phyloP scores from a whole-genome alignment of 2,113 vertebrate genomes.

The Bostrychus sinensis region DNA sequence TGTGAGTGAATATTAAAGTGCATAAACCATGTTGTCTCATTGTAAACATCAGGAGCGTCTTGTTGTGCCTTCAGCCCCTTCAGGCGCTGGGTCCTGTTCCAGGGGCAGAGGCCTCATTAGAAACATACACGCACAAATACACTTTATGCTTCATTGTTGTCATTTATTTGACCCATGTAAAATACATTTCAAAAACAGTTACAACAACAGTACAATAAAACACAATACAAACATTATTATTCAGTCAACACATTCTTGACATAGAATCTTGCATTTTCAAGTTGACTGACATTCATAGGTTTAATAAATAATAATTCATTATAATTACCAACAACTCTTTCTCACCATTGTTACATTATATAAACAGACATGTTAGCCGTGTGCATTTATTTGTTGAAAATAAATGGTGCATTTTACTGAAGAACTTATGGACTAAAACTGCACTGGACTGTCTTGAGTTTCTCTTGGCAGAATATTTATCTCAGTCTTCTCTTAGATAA shows the following conservation, averaged over 20 bases:
- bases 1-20: no score
- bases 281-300: background rate
- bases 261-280: no score
- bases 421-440: background rate
- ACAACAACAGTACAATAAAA: slow-evolving; percentile 3
- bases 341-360: background rate
- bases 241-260: background rate
- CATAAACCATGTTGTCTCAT: no score
- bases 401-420: background rate
- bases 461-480: no score
- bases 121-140: background rate
- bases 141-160: background rate
- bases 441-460: background rate
- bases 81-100: no score
- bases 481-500: slow-evolving; percentile 81
- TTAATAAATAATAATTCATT: background rate
- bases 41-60: no score
- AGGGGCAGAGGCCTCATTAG: no score
- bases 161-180: background rate
- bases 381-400: background rate
- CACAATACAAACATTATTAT: background rate
- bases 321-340: background rate
- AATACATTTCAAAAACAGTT: background rate
- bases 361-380: background rate
- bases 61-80: no score